phyloP scores from a whole-genome alignment of 2,113 vertebrate species.

The Gallinago jamesoni region DNA sequence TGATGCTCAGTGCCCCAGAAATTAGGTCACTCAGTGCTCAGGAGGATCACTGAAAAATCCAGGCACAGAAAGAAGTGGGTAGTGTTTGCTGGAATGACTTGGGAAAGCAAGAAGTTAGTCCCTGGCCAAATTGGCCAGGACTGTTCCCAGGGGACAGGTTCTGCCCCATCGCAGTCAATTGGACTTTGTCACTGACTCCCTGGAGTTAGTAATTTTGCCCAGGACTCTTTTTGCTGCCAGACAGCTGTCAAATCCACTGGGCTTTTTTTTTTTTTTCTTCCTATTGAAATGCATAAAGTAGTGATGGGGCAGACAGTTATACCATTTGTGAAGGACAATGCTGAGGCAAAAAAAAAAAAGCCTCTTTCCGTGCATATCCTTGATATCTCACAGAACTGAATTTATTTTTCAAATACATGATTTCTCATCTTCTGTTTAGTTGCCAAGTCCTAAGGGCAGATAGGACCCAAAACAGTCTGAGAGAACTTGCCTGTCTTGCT shows the following conservation, averaged over 20 bases:
- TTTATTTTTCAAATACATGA: conserved; percentile 17
- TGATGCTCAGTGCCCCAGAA: conserved; percentile 54
- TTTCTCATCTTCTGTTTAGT: conserved; percentile 42
- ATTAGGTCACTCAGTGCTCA: conserved; percentile 43
- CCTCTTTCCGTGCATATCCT: not conserved
- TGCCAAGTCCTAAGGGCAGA: conserved; percentile 27
- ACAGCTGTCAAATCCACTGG: not conserved
- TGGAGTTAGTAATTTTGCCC: conserved; percentile 24
- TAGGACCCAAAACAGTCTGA: conserved; percentile 26
- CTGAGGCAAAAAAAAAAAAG: not conserved
- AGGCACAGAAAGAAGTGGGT: conserved; percentile 32
- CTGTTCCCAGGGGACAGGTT: not conserved
- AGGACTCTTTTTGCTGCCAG: conserved; percentile 26
- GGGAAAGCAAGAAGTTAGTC: conserved; percentile 22
- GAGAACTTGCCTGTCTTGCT: not conserved
- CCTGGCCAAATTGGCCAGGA: conserved; percentile 42
- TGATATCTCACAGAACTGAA: not conserved
- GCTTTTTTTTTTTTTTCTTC: not conserved
- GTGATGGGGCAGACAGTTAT: not conserved
- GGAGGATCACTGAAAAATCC: conserved; percentile 27
- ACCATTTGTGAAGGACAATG: not conserved
- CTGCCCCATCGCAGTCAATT: conserved; percentile 24
- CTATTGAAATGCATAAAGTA: conserved; percentile 14
- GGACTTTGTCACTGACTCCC: conserved; percentile 28
- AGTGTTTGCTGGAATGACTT: conserved; percentile 27